Percentiles rank a stretch among this genome's conserved stretches.
Conservation (phyloP, 2,797 vertebrate genomes). For the Mormyrus proboscirostris region DNA sequence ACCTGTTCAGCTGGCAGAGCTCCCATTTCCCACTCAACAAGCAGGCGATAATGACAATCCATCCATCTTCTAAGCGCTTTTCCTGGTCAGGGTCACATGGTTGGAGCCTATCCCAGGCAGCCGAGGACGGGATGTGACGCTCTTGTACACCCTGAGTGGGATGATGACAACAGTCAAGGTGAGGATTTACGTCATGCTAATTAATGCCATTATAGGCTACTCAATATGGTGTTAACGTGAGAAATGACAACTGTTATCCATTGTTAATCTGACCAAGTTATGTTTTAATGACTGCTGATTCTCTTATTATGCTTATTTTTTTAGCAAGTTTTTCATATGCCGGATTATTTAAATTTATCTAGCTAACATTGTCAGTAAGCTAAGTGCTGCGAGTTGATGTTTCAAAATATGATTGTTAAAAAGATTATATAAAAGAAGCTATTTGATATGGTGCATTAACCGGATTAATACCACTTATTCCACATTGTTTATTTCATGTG, state of each 20-base stretch:
- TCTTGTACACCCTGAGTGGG: neutral
- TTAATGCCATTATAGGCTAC: neutral
- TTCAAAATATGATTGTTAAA: neutral
- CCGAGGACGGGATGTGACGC: neutral
- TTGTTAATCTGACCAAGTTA: neutral
- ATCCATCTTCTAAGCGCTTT: neutral
- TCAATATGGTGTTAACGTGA: neutral
- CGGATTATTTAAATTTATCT: neutral
- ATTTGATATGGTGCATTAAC: neutral
- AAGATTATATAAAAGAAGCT: neutral
- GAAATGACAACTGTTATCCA: neutral
- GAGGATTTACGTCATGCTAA: neutral
- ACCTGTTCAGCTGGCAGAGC: neutral
- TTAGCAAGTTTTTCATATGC: neutral
- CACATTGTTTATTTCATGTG: neutral
- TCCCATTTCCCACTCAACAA: constrained; percentile 8
- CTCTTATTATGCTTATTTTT: neutral
- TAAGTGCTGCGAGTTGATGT: neutral
- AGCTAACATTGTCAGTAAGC: neutral
- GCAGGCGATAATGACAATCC: neutral
- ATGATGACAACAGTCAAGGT: neutral
- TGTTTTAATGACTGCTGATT: neutral
- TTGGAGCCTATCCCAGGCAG: neutral
- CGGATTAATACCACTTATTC: neutral
- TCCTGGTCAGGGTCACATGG: neutral